Evolutionary conservation across 2,113 vertebrate genomes (phyloP), one percentile per base, ranked within the genome.

Genomic region (Pollimyrus isidori): DNA sequence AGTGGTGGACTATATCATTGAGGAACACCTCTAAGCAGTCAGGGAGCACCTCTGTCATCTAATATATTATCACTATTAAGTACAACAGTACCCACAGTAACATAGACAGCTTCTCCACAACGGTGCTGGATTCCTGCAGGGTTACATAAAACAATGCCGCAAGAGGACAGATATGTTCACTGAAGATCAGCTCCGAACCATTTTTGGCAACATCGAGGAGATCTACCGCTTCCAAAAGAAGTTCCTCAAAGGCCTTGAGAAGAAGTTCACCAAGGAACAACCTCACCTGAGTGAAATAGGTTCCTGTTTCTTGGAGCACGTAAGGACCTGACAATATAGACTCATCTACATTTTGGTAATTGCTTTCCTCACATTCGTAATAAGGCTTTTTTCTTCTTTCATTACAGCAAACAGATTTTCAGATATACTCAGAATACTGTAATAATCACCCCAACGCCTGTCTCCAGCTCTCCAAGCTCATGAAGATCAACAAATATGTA

Each of bases 401-500:
- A 19, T 89, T 89, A 23, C 92, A 99, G 98, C 97, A 98, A 97
- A 97, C 96, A 0, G 97, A 99, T 91, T 99, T 99, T 88, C 98
- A 99, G 96, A 99, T 99, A 89, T 99, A 99, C 92, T 99, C 98
- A 0, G 98, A 99, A 90, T 99, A 99, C 91, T 99, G 98, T 94
- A 99, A 99, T 96, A 99, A 99, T 94, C 98, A 99, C 92, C 98
- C 98, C 89, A 98, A 97, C 0, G 98, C 98, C 93, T 99, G 97
- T 53, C 53, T 97, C 90, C 98, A 99, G 94, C 97, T 99, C 46
- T 97, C 97, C 1, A 96, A 96, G 91, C 96, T 99, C 69, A 93
- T 97, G 95, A 98, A 99, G 93, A 94, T 97, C 85, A 99, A 97
- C 95, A 98, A 98, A 94, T 99, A 99, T 0, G 95, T 98, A 85